Evolutionary conservation across 2,888 invertebrate genomes (phyloP).

Genomic region (Luperina nickerlii): DNA sequence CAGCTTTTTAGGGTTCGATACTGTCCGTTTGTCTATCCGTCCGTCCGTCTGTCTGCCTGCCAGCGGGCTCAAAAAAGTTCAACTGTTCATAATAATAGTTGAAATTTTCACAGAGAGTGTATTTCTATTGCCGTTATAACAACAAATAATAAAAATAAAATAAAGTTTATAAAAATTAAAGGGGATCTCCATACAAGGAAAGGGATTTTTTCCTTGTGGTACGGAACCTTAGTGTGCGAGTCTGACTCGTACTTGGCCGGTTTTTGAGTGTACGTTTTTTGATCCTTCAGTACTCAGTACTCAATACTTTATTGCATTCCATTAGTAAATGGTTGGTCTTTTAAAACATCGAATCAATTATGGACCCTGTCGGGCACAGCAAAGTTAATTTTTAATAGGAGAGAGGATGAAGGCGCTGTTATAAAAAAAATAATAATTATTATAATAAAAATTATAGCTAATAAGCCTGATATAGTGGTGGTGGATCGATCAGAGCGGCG

Average conservation of each 20-base stretch:
- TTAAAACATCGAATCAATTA: too few relatives aligned
- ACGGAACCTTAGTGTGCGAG: not conserved
- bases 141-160: not conserved
- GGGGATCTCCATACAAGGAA: not conserved
- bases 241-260: not conserved
- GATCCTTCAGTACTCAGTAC: not conserved
- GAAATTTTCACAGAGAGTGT: not conserved
- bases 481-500: too few relatives aligned
- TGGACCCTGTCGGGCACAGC: too few relatives aligned
- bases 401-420: too few relatives aligned
- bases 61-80: not conserved
- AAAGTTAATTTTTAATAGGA: too few relatives aligned
- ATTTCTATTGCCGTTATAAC: not conserved
- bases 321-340: too few relatives aligned
- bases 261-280: not conserved
- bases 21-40: not conserved
- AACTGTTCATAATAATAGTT: not conserved
- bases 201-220: not conserved
- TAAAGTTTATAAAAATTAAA: not conserved
- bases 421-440: too few relatives aligned
- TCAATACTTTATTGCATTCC: too few relatives aligned
- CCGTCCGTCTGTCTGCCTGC: not conserved
- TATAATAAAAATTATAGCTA: too few relatives aligned
- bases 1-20: not conserved
- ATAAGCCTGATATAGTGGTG: too few relatives aligned